Evolutionary conservation across 2,113 vertebrate species (phyloP), one percentile per base, ranked within the genome.

Genomic region (Semicossyphus pulcher): DNA sequence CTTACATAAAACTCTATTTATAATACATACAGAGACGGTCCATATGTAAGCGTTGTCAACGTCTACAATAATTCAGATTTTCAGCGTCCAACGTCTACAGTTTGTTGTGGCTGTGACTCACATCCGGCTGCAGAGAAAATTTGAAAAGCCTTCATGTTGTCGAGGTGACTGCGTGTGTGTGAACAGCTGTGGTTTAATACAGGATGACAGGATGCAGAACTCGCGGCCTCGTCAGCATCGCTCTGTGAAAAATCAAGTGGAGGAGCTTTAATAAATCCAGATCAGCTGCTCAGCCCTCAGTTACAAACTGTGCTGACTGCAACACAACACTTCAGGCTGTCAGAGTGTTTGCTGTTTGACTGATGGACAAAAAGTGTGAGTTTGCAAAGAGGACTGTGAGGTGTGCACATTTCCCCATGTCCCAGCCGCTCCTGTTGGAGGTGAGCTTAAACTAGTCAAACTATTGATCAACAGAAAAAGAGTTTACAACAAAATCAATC

Each of bases 241-340:
- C 49, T 16, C 14, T 32, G 10, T 14, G 21, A 64, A 58, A 64
- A 16, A 64, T 10, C 26, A 21, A 21, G 42, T 48, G 12, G 15
- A 59, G 26, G 54, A 48, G 45, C 29, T 52, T 58, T 25, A 52
- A 26, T 28, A 74, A 37, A 36, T 44, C 28, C 49, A 51, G 42
- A 20, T 71, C 48, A 66, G 41, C 72, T 66, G 8, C 66, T 61
- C 25, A 48, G 20, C 31, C 7, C 16, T 20, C 23, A 18, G 41
- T 20, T 37, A 69, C 16, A 37, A n/a, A 41, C 47, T 53, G 14
- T n/a, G 21, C 57, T 42, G 58, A 41, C 34, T 15, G 37, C 5
- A 16, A 48, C 25, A 53, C 23, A 48, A 34, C 49, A 37, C 5
- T 32, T 16, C 29, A 18, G 36, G 3, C 61, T 0, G 18, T 14